Evolutionary conservation across 2,888 invertebrate species (phyloP).

Genomic region (Ornithoptera priamus): DNA sequence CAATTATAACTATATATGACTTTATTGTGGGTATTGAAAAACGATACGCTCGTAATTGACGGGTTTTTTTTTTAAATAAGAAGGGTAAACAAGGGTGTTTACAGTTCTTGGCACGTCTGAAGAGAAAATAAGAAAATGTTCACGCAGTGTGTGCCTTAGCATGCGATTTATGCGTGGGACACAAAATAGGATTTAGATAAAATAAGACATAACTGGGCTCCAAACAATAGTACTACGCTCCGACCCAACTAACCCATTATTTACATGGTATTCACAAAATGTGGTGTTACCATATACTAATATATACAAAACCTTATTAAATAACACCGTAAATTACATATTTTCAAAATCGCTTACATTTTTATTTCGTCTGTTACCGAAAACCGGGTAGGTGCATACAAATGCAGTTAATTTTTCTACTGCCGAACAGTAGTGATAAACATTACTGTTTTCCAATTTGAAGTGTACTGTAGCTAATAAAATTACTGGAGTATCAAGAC

Average conservation of each 20-base stretch:
- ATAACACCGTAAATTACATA: not conserved
- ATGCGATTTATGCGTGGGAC: slow-evolving; percentile 74
- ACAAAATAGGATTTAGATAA: slow-evolving; percentile 77
- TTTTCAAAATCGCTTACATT: not conserved
- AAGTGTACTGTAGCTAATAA: too few relatives aligned
- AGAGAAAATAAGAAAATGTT: slow-evolving; percentile 75
- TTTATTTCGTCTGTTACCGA: too few relatives aligned
- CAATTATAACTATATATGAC: not conserved
- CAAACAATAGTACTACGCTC: slow-evolving; percentile 44
- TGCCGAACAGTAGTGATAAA: too few relatives aligned
- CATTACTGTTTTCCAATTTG: too few relatives aligned
- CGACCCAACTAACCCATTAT: slow-evolving; percentile 47
- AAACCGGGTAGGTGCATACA: too few relatives aligned
- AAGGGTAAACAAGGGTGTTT: slow-evolving; percentile 52
- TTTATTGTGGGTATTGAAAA: not conserved
- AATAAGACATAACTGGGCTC: slow-evolving; percentile 64
- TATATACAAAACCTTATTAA: not conserved
- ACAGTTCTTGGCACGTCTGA: slow-evolving; percentile 76
- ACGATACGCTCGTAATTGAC: slow-evolving; percentile 4
- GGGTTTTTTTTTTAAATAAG: slow-evolving; percentile 34
- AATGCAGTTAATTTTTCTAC: too few relatives aligned
- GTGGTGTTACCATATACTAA: slow-evolving; percentile 43
- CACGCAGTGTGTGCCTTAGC: slow-evolving; percentile 73
- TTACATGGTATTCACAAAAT: slow-evolving; percentile 53
- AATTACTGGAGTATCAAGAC: too few relatives aligned